Evolutionary conservation across 2,888 invertebrate genomes (phyloP), one percentile per base, ranked within the genome.

Genomic region (Notodonta dromedarius): DNA sequence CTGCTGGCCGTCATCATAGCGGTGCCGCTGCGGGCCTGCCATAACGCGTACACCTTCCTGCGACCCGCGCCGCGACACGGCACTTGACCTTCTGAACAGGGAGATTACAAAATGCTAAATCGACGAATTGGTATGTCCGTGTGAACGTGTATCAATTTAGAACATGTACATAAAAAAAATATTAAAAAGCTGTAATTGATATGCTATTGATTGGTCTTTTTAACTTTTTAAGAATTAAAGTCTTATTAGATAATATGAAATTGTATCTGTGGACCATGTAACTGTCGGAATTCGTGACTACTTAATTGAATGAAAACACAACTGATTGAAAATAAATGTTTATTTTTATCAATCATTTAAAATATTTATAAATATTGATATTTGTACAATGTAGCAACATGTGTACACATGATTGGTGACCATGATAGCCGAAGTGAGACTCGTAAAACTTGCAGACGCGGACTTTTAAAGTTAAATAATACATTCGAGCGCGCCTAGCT

Each of bases 321-420:
- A 78, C 64, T 84, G 86, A 86, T 88, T 91, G 87, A 92, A 90
- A 92, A 92, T 92, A 93, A 88, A 87, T 88, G 85, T 92, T 93
- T 93, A 93, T 90, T 93, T 78, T 82, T 89, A 91, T 93, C 91
- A 92, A 92, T 92, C 90, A 87, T 88, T 91, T 89, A 90, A 87
- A 89, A 90, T 91, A 88, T 88, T 89, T 83, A 92, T 91, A 93
- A 91, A 92, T 93, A 93, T 90, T 89, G 85, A 88, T 88, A 88
- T 91, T 93, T 93, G 93, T 93, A 93, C 93, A 93, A 88, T 89
- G 89, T 86, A 88, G 83, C 82, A 74, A 84, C 83, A 87, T 87
- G 89, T 87, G 84, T 87, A 88, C 87, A 86, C 85, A 81, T 86
- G 84, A 85, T 84, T 79, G 79, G 74, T 77, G 83, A 80, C 75